Conservation (phyloP, 2,797 vertebrate species). For the Siniperca scherzeri region DNA sequence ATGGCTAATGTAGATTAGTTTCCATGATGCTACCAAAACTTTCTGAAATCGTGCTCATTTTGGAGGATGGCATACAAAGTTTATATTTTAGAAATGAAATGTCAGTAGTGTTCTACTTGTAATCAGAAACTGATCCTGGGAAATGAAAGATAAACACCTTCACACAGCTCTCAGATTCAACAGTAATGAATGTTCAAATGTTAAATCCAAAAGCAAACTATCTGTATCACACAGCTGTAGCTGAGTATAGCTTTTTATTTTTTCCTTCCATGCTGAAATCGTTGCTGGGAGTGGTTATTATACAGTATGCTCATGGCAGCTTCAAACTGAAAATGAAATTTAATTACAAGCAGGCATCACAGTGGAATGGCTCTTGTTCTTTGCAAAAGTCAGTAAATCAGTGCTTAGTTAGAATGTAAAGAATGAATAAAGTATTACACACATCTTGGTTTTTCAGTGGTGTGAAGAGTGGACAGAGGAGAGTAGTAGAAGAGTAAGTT, state of each 20-base stretch:
- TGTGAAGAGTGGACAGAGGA: constrained; percentile 8
- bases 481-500: neutral
- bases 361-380: constrained; percentile 24
- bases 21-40: neutral
- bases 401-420: neutral
- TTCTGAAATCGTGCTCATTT: neutral
- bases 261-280: constrained; percentile 2
- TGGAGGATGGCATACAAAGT: neutral
- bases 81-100: constrained; percentile 14
- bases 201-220: constrained; percentile 61
- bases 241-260: constrained; percentile 17
- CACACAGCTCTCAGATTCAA: constrained; percentile 23
- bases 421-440: neutral
- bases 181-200: constrained; percentile 50
- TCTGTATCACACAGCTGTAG: constrained; percentile 29
- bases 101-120: neutral
- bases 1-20: neutral
- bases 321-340: constrained; percentile 19
- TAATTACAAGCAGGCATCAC: constrained; percentile 29
- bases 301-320: constrained; percentile 6
- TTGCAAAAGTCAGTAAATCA: constrained; percentile 1
- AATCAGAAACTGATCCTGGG: constrained; percentile 41
- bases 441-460: neutral
- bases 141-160: constrained; percentile 63
- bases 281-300: constrained; percentile 26